Base-by-base conservation (phyloP, 1,140 invertebrate species). In the Caerostris darwini region DNA sequence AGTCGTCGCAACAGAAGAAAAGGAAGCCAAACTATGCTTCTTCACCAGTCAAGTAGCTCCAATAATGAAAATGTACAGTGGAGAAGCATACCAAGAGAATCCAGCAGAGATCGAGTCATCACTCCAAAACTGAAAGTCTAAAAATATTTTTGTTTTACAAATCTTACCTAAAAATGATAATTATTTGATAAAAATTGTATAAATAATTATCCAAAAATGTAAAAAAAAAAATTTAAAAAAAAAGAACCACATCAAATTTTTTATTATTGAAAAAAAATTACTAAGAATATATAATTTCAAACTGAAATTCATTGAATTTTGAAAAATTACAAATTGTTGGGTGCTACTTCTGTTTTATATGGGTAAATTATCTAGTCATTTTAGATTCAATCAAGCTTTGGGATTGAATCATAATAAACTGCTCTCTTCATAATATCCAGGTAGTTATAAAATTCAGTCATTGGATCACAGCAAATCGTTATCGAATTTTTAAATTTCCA, bases 1-100 rank as follows among this genome's bases (percentile, higher is more conserved):
- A 98, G 98, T 96, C 98, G 98, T 95, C 96, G 98, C 64, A 98
- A 95, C 90, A 95, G 95, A 91, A 90, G 91, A 61, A 83, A 87
- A 71, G 94, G 94, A 77, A 94, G 94, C 57, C 94, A 94, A 54
- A 91, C 94, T 57, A 34, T 90, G 56, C 81, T 83, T 53, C 77
- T 94, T 19, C 92, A 93, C 56, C 94, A 94, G 34, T 94, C 94
- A 57, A 87, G 54, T 87, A 53, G 58, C 50, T 57, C 61, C 7
- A 90, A 58, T 59, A 86, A 34, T 87, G 94, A 94, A 17, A 92
- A 87, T 81, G 50, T 90, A 10, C 94, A 91, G 57, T 92, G 94
- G 90, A 94, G 94, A 94, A 94, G 89, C 10, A 64, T 92, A 14
- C 89, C 83, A 7, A 92, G 94, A 81, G 94, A 94, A 81, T 87